A percentile compares a stretch with the other conserved stretches of the same genome.
These are phyloP conservation scores for Sesamia inferens DNA, from an alignment of 2,888 invertebrate genomes.

Conservation along the genomic window DNA sequence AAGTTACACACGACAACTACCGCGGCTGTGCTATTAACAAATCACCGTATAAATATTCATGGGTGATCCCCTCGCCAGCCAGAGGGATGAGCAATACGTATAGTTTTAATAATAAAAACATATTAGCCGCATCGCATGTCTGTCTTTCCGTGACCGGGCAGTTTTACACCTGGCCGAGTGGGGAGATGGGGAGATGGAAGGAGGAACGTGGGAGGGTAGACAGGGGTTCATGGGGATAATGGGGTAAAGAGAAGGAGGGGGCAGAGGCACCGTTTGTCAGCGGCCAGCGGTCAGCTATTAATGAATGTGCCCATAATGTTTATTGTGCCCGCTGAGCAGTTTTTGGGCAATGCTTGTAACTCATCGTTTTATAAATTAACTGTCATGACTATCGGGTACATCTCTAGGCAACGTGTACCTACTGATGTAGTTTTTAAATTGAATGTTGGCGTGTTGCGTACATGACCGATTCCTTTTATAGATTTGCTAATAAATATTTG, in stretches of 20 bases:
- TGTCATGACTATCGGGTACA: slow-evolving; percentile 68
- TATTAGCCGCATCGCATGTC: slow-evolving; percentile 89
- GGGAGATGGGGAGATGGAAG: slow-evolving; percentile 76
- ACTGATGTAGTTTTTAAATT: slow-evolving; percentile 51
- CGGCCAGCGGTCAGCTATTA: slow-evolving; percentile 88
- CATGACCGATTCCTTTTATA: slow-evolving; percentile 28
- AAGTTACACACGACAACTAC: slow-evolving; percentile 45
- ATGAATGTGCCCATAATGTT: slow-evolving; percentile 88
- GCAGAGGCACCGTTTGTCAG: slow-evolving; percentile 85
- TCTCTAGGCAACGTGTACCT: slow-evolving; percentile 32
- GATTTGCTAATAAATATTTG: slow-evolving; percentile 24
- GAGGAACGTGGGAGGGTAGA: slow-evolving; percentile 70
- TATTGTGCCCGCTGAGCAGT: slow-evolving; percentile 86
- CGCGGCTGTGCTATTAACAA: slow-evolving; percentile 75
- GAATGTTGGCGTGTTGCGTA: slow-evolving; percentile 37
- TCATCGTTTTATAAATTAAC: slow-evolving; percentile 86
- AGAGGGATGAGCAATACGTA: slow-evolving; percentile 83
- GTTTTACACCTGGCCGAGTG: slow-evolving; percentile 88
- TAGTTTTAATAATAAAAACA: slow-evolving; percentile 88
- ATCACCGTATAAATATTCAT: slow-evolving; percentile 88
- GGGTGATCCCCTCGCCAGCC: slow-evolving; percentile 79
- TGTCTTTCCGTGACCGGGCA: slow-evolving; percentile 88
- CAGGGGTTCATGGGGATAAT: slow-evolving; percentile 76
- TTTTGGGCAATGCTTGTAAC: slow-evolving; percentile 81
- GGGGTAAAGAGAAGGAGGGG: slow-evolving; percentile 76